phyloP scores from a whole-genome alignment of 2,113 vertebrate species.

The Dasypus novemcinctus region DNA sequence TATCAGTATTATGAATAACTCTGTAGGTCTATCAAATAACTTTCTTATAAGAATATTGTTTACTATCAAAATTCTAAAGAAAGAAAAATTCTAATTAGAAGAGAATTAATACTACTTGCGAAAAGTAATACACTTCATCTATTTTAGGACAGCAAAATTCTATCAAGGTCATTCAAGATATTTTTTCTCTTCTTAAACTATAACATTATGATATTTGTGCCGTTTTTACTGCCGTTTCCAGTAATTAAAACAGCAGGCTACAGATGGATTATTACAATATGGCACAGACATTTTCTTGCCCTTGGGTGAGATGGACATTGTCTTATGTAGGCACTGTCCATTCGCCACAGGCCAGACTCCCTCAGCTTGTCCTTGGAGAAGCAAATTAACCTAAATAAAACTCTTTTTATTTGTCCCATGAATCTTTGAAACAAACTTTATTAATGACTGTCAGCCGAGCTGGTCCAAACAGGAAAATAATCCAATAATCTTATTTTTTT shows the following conservation, averaged over 20 bases:
- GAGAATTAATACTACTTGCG: neutral
- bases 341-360: neutral
- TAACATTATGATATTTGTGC: neutral
- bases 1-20: neutral
- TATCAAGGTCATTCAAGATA: slow-evolving; percentile 50
- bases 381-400: slow-evolving; percentile 48
- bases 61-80: neutral
- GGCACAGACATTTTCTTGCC: neutral
- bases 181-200: neutral
- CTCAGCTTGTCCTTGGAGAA: slow-evolving; percentile 48
- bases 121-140: neutral
- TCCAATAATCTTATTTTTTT: slow-evolving; percentile 43
- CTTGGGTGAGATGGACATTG: slow-evolving; percentile 34
- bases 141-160: neutral
- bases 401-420: slow-evolving; percentile 40
- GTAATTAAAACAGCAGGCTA: slow-evolving; percentile 68
- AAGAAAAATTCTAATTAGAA: neutral
- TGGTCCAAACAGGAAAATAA: slow-evolving; percentile 23
- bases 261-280: slow-evolving; percentile 44
- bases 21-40: neutral
- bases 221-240: slow-evolving; percentile 46
- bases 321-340: slow-evolving; percentile 4
- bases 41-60: neutral
- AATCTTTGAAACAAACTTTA: slow-evolving; percentile 32
- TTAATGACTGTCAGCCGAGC: neutral